A percentile compares a stretch with the other conserved stretches of the same genome.
Conservation (phyloP, 2,888 invertebrate genomes). For the Shargacucullia verbasci region DNA sequence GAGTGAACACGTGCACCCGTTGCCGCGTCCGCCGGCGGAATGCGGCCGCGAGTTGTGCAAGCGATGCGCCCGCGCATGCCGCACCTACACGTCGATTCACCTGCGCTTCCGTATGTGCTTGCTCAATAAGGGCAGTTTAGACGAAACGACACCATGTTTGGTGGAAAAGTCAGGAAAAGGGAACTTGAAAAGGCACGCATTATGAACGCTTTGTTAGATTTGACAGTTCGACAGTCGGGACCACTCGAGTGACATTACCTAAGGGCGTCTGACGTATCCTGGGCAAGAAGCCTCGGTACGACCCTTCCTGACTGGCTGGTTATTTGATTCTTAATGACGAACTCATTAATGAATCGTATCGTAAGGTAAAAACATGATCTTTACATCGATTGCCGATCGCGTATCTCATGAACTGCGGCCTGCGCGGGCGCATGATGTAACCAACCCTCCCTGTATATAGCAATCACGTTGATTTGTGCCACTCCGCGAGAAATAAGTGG, state of each 20-base stretch:
- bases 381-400: slow-evolving; percentile 25
- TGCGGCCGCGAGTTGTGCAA: slow-evolving; percentile 77
- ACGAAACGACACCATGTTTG: slow-evolving; percentile 34
- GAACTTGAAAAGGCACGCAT: not conserved
- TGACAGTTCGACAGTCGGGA: too few species aligned
- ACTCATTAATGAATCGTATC: not conserved
- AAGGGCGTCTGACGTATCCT: too few species aligned
- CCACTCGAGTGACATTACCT: too few species aligned
- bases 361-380: slow-evolving; percentile 9
- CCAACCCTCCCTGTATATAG: slow-evolving; percentile 45
- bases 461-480: slow-evolving; percentile 60
- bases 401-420: slow-evolving; percentile 56
- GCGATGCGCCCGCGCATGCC: slow-evolving; percentile 70
- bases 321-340: too few species aligned
- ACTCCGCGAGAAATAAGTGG: slow-evolving; percentile 51
- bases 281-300: too few species aligned
- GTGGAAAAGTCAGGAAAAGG: slow-evolving; percentile 4
- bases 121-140: slow-evolving; percentile 57
- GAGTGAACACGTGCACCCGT: slow-evolving; percentile 58
- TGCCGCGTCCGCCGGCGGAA: slow-evolving; percentile 67
- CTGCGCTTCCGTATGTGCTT: slow-evolving; percentile 74
- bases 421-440: slow-evolving; percentile 58
- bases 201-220: too few species aligned
- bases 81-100: slow-evolving; percentile 72
- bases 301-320: too few species aligned